Percentiles rank a stretch among this genome's conserved stretches.
Evolutionary conservation across 2,888 invertebrate species (phyloP).

Genomic region (Leptopterna dolabrata): DNA sequence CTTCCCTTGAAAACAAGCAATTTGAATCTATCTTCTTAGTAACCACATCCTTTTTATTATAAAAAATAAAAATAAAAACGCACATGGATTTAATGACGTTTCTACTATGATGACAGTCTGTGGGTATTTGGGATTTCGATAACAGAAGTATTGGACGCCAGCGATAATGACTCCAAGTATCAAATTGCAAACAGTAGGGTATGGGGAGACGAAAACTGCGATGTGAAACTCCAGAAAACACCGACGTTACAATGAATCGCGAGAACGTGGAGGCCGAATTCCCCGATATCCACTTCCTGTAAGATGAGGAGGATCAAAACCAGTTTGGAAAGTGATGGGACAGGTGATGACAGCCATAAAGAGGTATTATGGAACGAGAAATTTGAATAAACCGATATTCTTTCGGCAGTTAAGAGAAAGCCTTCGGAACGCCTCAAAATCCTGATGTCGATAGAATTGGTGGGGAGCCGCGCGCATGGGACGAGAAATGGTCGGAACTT

Average conservation of each 20-base stretch:
- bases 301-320: not conserved
- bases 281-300: not conserved
- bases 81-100: no score
- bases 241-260: not conserved
- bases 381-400: slow-evolving; percentile 2
- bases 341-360: not conserved
- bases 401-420: not conserved
- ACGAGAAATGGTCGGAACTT: no score
- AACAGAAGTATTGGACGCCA: no score
- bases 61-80: no score
- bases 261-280: not conserved
- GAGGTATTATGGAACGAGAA: not conserved
- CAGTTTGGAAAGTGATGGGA: not conserved
- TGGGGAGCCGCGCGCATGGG: no score
- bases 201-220: not conserved
- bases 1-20: not conserved
- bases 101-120: no score
- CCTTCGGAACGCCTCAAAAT: not conserved
- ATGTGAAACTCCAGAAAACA: not conserved
- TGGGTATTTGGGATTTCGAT: no score
- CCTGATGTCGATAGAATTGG: no score
- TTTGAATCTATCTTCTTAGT: not conserved
- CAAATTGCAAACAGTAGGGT: no score
- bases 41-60: not conserved
- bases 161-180: no score